Conservation (phyloP, 1,140 invertebrate genomes). For the Panulirus ornatus region DNA sequence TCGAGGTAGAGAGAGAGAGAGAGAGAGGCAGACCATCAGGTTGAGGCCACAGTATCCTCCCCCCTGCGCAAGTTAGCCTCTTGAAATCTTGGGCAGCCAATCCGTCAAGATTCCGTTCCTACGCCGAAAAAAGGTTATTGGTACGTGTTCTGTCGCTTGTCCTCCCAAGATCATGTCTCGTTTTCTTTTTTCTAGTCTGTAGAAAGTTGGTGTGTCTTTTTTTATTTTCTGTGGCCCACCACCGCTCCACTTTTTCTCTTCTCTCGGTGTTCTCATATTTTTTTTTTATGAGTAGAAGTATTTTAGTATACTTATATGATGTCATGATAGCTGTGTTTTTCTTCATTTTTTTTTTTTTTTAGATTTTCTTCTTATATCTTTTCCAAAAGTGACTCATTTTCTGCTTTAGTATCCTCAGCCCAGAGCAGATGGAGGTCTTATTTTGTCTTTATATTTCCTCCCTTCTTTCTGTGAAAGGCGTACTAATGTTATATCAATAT, state of each 20-base stretch:
- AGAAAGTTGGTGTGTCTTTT: background rate
- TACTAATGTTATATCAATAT: background rate
- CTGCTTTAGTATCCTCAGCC: background rate
- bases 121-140: constrained; percentile 42
- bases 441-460: background rate
- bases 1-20: too few relatives aligned
- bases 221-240: background rate
- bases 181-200: background rate
- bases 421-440: background rate
- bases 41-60: too few relatives aligned
- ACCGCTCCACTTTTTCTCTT: background rate
- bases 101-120: constrained; percentile 41
- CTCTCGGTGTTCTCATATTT: background rate
- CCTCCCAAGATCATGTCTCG: background rate
- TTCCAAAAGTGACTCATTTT: too few relatives aligned
- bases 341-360: background rate
- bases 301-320: background rate
- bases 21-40: too few relatives aligned
- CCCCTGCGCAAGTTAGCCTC: too few relatives aligned
- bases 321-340: background rate
- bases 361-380: too few relatives aligned
- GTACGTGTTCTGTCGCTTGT: constrained; percentile 5
- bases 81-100: background rate
- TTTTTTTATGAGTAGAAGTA: background rate
- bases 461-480: background rate